Evolutionary conservation across 2,797 vertebrate species (phyloP), one percentile per base, ranked within the genome.

Genomic region (Spondyliosoma cantharus): DNA sequence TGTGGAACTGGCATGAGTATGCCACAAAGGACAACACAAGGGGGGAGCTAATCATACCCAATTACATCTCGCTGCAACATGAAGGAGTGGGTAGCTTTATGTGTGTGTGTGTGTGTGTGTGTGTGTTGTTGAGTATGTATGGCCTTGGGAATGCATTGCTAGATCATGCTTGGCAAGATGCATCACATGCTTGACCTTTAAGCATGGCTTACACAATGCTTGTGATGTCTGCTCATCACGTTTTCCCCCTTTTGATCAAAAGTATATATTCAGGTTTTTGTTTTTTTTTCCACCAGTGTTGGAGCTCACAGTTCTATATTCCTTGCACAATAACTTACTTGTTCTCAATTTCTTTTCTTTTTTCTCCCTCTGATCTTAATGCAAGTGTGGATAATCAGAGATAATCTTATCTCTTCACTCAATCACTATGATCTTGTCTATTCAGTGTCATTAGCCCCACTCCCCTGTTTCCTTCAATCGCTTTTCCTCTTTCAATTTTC

Each of bases 351-450:
- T 78, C 64, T 66, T 49, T 71, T 70, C 52, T 66, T 61, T 19
- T 66, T 61, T 19, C 63, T 59, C 48, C 42, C 54, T 81, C 78
- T 75, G 71, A 83, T 87, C 82, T 65, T 42, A 76, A 83, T 45
- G 74, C 80, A 54, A 86, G 82, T 61, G 49, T 65, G 74, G 77
- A 86, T 89, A 89, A 93, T 91, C 80, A 71, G 74, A 83, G 71
- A 87, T 85, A 80, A 92, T 91, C 74, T 71, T 24, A 82, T 86
- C 81, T 75, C 58, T 73, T 75, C 73, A 74, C 83, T 88, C 87
- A 80, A 90, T 91, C 86, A 83, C 86, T 80, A 74, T 82, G 84
- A 89, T 91, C 86, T 82, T 7, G 61, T 80, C 78, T 71, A 53
- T 78, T 86, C 77, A 20, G 56, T 82, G 76, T 74, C 86, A 87